Conservation (phyloP, 2,888 invertebrate genomes). For the Volucella bombylans region DNA sequence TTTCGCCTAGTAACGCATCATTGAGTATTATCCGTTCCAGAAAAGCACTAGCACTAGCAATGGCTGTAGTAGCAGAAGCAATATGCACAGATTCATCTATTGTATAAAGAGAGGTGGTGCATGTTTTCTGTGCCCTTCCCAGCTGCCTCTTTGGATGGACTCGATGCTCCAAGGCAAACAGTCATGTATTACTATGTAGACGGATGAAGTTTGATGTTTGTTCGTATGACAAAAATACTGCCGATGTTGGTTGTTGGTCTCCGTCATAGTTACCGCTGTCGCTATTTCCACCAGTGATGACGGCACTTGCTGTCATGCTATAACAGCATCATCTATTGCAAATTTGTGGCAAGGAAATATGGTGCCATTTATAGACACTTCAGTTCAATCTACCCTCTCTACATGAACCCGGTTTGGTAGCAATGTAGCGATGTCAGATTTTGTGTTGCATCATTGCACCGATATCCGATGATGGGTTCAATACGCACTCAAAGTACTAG, state of each 20-base stretch:
- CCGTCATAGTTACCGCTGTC: not conserved
- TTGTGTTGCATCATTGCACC: slow-evolving; percentile 39
- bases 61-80: not conserved
- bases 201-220: slow-evolving; percentile 46
- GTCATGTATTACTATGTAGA: slow-evolving; percentile 52
- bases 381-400: not conserved
- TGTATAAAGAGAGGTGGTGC: not conserved
- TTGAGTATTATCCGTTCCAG: slow-evolving; percentile 58
- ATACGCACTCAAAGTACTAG: slow-evolving; percentile 28
- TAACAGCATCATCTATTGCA: slow-evolving; percentile 39
- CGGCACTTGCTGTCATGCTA: slow-evolving; percentile 22
- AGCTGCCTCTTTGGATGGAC: slow-evolving; percentile 30
- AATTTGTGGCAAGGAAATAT: slow-evolving; percentile 64
- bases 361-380: slow-evolving; percentile 61
- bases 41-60: not conserved
- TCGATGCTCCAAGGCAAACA: slow-evolving; percentile 28
- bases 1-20: slow-evolving; percentile 69
- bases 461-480: slow-evolving; percentile 43
- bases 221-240: slow-evolving; percentile 42
- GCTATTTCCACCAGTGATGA: slow-evolving; percentile 24
- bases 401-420: not conserved
- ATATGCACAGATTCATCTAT: slow-evolving; percentile 35
- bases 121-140: not conserved
- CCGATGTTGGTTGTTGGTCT: slow-evolving; percentile 54
- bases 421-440: slow-evolving; percentile 32